Evolutionary conservation across 2,888 invertebrate species (phyloP).

Genomic region (Lapara coniferarum): DNA sequence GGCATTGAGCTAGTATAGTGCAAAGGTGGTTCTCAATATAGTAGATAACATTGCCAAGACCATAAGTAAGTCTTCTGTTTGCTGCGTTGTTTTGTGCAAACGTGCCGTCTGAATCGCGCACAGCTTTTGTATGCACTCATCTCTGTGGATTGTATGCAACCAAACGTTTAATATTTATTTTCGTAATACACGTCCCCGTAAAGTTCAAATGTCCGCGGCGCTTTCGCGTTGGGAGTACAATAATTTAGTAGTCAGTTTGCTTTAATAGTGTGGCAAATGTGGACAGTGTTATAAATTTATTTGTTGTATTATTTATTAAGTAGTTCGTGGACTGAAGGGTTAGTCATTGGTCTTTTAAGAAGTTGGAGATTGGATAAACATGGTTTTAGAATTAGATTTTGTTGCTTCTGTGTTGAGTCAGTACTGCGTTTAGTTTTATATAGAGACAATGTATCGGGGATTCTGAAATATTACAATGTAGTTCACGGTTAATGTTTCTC

Average conservation of each 20-base stretch:
- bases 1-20: no score
- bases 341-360: slow-evolving; percentile 15
- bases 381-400: not conserved
- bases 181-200: slow-evolving; percentile 48
- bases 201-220: slow-evolving; percentile 41
- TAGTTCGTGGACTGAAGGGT: slow-evolving; percentile 17
- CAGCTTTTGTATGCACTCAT: slow-evolving; percentile 50
- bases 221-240: slow-evolving; percentile 21
- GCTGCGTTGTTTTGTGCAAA: slow-evolving; percentile 13
- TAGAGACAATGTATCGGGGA: not conserved
- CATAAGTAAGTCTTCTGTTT: slow-evolving; percentile 20
- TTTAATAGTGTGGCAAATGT: slow-evolving; percentile 26
- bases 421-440: not conserved
- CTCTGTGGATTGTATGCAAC: slow-evolving; percentile 51
- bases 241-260: slow-evolving; percentile 26
- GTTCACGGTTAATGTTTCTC: not conserved
- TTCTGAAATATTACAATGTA: no score
- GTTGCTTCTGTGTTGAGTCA: not conserved
- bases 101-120: slow-evolving; percentile 44
- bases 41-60: no score
- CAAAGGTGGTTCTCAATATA: no score
- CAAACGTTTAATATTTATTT: slow-evolving; percentile 51
- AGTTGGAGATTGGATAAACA: not conserved
- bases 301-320: slow-evolving; percentile 21
- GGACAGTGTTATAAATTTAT: slow-evolving; percentile 24